Percentiles rank a stretch among this genome's conserved stretches.
Evolutionary conservation across 1,140 invertebrate genomes (phyloP).

Genomic region (Globodera ellingtonae): DNA sequence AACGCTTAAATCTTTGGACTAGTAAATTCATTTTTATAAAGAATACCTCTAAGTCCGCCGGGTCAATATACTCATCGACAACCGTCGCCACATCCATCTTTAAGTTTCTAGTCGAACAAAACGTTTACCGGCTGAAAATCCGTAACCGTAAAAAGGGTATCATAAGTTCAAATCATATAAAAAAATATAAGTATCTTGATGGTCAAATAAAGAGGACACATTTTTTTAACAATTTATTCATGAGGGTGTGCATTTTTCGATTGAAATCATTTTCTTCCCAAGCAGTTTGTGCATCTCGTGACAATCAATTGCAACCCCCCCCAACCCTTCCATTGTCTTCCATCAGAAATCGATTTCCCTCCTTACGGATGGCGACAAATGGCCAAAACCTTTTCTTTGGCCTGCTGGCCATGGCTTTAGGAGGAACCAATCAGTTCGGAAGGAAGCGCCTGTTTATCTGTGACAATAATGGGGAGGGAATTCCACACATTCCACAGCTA

Average conservation of each 20-base stretch:
- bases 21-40: conserved; percentile 14
- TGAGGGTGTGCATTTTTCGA: too few species aligned
- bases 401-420: not conserved
- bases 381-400: not conserved
- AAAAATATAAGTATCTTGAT: too few species aligned
- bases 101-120: not conserved
- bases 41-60: conserved; percentile 77
- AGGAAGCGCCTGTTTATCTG: conserved; percentile 9
- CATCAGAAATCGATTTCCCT: not conserved
- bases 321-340: not conserved
- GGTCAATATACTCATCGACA: conserved; percentile 76
- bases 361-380: not conserved
- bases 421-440: conserved; percentile 1
- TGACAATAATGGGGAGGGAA: not conserved
- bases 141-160: too few species aligned
- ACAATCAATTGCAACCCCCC: too few species aligned
- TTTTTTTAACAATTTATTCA: too few species aligned
- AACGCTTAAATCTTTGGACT: conserved; percentile 43
- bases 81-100: conserved; percentile 74
- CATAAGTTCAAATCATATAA: too few species aligned
- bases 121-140: too few species aligned
- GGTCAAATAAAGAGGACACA: too few species aligned
- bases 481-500: conserved; percentile 13
- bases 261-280: too few species aligned
- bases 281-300: too few species aligned